These are phyloP conservation scores for Poecilia picta DNA, from an alignment of 2,797 vertebrate genomes.

Conservation along the genomic window DNA sequence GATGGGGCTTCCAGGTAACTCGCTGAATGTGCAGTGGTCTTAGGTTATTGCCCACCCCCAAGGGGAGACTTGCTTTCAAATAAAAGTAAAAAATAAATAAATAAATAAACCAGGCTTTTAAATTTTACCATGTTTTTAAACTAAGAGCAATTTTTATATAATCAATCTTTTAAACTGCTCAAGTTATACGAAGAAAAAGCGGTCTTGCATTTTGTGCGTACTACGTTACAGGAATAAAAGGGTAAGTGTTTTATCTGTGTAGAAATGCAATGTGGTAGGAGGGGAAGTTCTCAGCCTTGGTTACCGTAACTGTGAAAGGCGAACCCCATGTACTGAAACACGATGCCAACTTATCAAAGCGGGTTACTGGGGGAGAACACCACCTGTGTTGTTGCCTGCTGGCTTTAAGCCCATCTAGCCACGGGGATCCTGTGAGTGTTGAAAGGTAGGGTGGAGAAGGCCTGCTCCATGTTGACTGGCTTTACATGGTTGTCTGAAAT, in stretches of 20 bases:
- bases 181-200: neutral
- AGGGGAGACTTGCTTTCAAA: neutral
- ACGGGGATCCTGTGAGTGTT: slow-evolving; percentile 53
- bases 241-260: slow-evolving; percentile 20
- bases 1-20: neutral
- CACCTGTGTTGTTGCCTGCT: slow-evolving; percentile 67
- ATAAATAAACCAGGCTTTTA: too few relatives aligned
- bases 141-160: neutral
- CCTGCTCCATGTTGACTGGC: slow-evolving; percentile 39
- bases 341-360: slow-evolving; percentile 48
- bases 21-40: neutral
- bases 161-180: neutral
- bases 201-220: neutral
- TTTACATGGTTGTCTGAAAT: neutral
- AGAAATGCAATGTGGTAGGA: slow-evolving; percentile 43
- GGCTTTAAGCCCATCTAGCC: slow-evolving; percentile 54
- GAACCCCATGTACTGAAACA: slow-evolving; percentile 63
- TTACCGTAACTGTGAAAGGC: slow-evolving; percentile 75
- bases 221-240: slow-evolving; percentile 30
- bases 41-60: neutral
- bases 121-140: neutral
- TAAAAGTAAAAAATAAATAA: neutral
- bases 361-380: slow-evolving; percentile 60
- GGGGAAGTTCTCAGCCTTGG: slow-evolving; percentile 74
- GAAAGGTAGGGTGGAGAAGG: slow-evolving; percentile 53